Evolutionary conservation across 2,888 invertebrate genomes (phyloP), one percentile per base, ranked within the genome.

Genomic region (Apodemia hepburni): DNA sequence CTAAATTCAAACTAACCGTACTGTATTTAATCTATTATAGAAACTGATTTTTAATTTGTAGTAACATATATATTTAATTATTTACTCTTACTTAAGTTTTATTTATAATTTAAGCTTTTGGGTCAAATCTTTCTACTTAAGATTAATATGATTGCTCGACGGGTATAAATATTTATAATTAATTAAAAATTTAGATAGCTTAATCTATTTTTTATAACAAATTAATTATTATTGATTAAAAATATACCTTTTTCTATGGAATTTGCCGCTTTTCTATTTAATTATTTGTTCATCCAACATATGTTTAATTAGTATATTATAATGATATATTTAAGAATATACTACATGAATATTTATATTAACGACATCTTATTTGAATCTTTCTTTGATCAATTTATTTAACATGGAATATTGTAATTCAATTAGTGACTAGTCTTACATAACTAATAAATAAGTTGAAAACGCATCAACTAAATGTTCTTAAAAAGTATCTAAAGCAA

Each of bases 401-500:
- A n/a, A 49, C 7, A 8, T 49, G 18, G 11, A 54, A 42, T 33
- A 42, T 42, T 42, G 15, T 42, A 42, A 15, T 42, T 42, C 15
- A 42, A 42, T 4, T 12, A n/a, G n/a, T 42, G 12, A 15, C 12
- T 12, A 1, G 1, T 42, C 42, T 27, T 22, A 51, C 5, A 51
- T 12, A 12, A 51, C 22, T 18, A 51, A 22, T 51, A 51, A 38
- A 15, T 45, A 59, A 59, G 42, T 59, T 27, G 42, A 45, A 59
- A 42, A 42, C 3, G 9, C 22, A 3, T 22, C 22, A 38, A 18
- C 15, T 42, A 17, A 59, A n/a, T 15, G 45, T 59, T 45, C 3
- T 42, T 42, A 59, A 59, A 45, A 27, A 27, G 38, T 59, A 51
- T 59, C 58, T 59, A 33, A 42, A n/a, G 29, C 7, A 57, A 22